Base-by-base conservation (phyloP, 2,797 vertebrate genomes). In the Podargus strigoides region DNA sequence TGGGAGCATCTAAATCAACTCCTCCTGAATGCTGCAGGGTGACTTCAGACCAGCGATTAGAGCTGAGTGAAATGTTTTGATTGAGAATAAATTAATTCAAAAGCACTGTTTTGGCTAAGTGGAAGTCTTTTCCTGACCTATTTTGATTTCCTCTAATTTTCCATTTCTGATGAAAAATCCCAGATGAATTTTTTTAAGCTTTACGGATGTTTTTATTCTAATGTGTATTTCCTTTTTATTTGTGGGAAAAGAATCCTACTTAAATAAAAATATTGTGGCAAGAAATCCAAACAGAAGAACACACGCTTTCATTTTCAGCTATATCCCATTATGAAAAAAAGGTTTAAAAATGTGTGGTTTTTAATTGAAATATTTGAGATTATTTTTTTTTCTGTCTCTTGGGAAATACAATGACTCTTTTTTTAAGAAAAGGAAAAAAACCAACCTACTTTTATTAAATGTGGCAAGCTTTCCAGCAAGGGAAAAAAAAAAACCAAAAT, bases 1-100 rank as follows among this genome's bases (percentile, higher is more conserved):
- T 74, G 93, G 95, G 95, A 96, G 19, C 44, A 66, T 58, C 93
- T 90, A 89, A 96, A 90, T 93, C 93, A 94, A 62, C 68, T 94
- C 83, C 34, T 87, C 7, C 75, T 74, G 90, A 88, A 84, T 87
- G 83, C 77, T 85, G 83, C 77, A 64, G 94, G 81, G 77, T 87
- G 91, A 94, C 85, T 94, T 94, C 95, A 93, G 95, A 95, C 91
- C 91, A 21, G 53, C 5, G 5, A 91, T 89, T 93, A 88, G 69
- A 96, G 59, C 21, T 9, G 67, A 91, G 67, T 81, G 87, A 93
- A 82, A 79, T 93, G 87, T 94, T 94, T 90, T 91, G 93, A 94
- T 89, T 82, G 70, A 77, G 78, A 94, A 94, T 78, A 91, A 94
- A 94, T 94, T 91, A 96, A 90, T 87, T 82, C 30, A 85, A 83